Percentiles rank a stretch among this genome's conserved stretches.
Conservation (phyloP, 2,888 invertebrate genomes). For the Agonopterix heracliana region DNA sequence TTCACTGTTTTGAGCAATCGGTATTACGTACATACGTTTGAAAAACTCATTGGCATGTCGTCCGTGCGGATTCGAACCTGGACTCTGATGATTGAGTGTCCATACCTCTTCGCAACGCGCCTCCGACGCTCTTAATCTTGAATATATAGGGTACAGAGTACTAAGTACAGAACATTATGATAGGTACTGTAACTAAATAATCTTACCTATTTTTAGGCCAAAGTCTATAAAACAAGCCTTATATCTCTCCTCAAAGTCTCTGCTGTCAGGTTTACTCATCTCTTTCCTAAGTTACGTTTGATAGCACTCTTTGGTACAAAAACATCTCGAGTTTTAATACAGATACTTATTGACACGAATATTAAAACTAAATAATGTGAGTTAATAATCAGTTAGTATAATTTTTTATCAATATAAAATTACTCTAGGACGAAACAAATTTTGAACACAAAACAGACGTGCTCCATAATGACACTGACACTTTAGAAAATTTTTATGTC, state of each 20-base stretch:
- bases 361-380: not conserved
- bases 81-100: too few species aligned
- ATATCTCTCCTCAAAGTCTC: conserved; percentile 62
- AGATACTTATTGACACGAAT: conserved; percentile 1
- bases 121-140: too few species aligned
- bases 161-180: too few species aligned
- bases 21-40: too few species aligned
- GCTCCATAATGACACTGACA: conserved; percentile 10
- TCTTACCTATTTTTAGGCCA: conserved; percentile 56
- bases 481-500: conserved; percentile 26
- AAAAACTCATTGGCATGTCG: too few species aligned
- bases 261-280: conserved; percentile 49
- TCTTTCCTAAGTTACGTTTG: conserved; percentile 21
- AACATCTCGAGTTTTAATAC: conserved; percentile 17
- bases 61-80: too few species aligned
- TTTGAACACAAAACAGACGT: not conserved
- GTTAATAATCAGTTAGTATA: too few species aligned
- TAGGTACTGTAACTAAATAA: not conserved
- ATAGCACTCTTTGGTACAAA: conserved; percentile 12
- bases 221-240: conserved; percentile 62
- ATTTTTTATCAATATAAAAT: not conserved
- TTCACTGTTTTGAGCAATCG: too few species aligned
- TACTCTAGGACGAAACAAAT: not conserved
- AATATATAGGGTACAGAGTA: too few species aligned
- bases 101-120: too few species aligned